Evolutionary conservation across 2,113 vertebrate genomes (phyloP).

Genomic region (Hippocampus guttulatus): DNA sequence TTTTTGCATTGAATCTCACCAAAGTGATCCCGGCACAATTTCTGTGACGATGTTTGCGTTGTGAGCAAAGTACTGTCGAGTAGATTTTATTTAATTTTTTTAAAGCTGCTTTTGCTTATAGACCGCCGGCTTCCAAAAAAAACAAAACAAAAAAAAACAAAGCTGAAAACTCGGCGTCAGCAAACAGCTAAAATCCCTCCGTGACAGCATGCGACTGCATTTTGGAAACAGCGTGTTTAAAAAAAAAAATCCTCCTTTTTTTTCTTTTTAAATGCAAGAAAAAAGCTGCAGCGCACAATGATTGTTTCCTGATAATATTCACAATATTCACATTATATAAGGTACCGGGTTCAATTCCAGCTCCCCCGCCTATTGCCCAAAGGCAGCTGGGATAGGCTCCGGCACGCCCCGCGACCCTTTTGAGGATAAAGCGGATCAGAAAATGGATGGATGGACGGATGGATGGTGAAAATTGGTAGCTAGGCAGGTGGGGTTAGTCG

Average conservation of each 20-base stretch:
- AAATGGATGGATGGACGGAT: too few relatives aligned
- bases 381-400: too few relatives aligned
- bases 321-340: background rate
- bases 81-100: too few relatives aligned
- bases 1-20: background rate
- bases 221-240: background rate
- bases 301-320: background rate
- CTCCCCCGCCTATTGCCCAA: too few relatives aligned
- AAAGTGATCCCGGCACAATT: background rate
- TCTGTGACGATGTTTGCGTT: conserved; percentile 3
- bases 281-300: background rate
- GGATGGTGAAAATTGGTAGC: too few relatives aligned
- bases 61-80: background rate
- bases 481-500: background rate
- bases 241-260: background rate
- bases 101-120: conserved; percentile 24
- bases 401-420: too few relatives aligned
- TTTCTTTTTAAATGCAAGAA: background rate
- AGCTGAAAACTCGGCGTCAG: background rate
- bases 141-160: background rate
- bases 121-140: background rate
- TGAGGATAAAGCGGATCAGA: too few relatives aligned
- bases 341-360: too few relatives aligned
- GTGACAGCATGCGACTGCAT: background rate
- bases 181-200: background rate